A percentile compares a stretch with the other conserved stretches of the same genome.
Evolutionary conservation across 2,113 vertebrate species (phyloP).

Genomic region (Crotalus tigris): DNA sequence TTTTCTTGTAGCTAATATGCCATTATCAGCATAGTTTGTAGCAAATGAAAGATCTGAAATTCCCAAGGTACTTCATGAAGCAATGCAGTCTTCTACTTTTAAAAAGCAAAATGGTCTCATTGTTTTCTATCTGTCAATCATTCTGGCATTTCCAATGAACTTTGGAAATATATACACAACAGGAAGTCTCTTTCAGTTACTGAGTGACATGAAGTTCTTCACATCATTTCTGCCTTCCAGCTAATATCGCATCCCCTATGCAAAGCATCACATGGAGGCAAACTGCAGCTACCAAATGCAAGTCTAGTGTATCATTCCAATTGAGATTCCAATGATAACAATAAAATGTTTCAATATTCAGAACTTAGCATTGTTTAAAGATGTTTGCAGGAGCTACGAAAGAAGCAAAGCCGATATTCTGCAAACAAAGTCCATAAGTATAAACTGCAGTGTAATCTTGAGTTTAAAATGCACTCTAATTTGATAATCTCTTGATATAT

Average conservation of each 20-base stretch:
- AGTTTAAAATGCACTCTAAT: neutral
- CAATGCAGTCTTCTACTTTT: neutral
- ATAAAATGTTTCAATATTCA: neutral
- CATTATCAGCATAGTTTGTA: neutral
- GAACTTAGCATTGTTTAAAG: neutral
- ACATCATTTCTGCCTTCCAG: neutral
- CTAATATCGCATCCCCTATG: neutral
- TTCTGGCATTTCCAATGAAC: neutral
- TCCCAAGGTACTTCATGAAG: neutral
- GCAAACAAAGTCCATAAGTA: neutral
- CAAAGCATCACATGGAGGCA: neutral
- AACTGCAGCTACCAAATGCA: neutral
- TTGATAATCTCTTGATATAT: neutral
- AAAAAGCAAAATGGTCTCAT: neutral
- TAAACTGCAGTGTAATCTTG: neutral
- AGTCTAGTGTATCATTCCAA: neutral
- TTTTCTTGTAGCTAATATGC: neutral
- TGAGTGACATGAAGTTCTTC: neutral
- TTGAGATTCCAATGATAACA: neutral
- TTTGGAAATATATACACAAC: neutral
- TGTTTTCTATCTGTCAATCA: neutral
- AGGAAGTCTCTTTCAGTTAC: neutral
- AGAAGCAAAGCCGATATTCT: neutral
- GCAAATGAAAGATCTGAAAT: neutral
- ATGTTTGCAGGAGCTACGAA: neutral